Percentiles rank a stretch among this genome's conserved stretches.
Conservation (phyloP, 1,140 invertebrate genomes). For the Bilobella aurantiaca region DNA sequence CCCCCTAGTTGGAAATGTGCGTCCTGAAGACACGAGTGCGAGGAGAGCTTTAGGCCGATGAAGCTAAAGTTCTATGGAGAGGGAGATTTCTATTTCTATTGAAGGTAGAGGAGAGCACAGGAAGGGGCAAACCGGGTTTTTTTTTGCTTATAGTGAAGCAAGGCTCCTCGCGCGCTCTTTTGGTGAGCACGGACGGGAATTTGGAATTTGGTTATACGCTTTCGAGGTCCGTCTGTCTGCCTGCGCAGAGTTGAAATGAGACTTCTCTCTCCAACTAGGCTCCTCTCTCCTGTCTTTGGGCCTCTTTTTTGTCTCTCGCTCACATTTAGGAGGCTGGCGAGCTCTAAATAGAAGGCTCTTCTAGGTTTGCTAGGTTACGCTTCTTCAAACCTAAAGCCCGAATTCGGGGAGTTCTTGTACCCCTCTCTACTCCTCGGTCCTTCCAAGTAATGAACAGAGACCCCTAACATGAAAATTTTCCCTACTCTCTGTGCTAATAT, state of each 20-base stretch:
- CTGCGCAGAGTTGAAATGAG: no score
- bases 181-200: conserved; percentile 18
- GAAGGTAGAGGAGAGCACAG: conserved; percentile 6
- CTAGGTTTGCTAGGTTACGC: not conserved
- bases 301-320: not conserved
- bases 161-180: no score
- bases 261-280: no score
- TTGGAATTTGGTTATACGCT: no score
- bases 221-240: no score
- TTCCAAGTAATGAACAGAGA: conserved; percentile 21
- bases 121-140: conserved; percentile 19
- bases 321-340: no score
- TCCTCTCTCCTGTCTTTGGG: not conserved
- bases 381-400: no score
- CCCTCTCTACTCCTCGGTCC: no score
- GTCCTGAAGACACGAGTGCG: not conserved
- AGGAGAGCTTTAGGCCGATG: not conserved
- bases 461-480: conserved; percentile 30
- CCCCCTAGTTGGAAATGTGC: not conserved
- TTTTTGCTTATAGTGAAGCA: conserved; percentile 13
- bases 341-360: no score
- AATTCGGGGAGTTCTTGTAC: no score
- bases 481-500: conserved; percentile 20
- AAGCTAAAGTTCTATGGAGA: no score
- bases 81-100: not conserved